Conservation (phyloP, 2,888 invertebrate species). For the Baronia brevicornis region DNA sequence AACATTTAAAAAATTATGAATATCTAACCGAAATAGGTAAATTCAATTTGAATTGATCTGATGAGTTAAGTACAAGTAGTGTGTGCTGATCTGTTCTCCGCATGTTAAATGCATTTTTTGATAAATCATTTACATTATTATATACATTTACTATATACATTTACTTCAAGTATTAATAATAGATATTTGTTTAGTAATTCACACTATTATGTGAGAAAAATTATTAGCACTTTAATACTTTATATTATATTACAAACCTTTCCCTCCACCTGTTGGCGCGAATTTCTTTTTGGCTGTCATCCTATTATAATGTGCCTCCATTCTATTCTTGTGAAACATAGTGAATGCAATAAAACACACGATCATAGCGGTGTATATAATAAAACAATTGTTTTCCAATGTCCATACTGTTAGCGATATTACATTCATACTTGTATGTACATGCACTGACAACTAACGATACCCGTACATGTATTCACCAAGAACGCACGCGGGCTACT, state of each 20-base stretch:
- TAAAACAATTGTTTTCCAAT: slow-evolving; percentile 61
- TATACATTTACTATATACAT: too few relatives aligned
- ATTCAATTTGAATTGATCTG: too few relatives aligned
- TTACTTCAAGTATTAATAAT: too few relatives aligned
- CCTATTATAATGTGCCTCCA: slow-evolving; percentile 42
- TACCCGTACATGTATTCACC: slow-evolving; percentile 1
- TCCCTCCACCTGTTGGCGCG: slow-evolving; percentile 36
- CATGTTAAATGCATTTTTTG: too few relatives aligned
- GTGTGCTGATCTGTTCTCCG: too few relatives aligned
- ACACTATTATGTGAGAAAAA: not conserved
- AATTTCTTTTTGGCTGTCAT: slow-evolving; percentile 39
- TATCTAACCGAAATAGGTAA: too few relatives aligned
- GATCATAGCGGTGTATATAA: slow-evolving; percentile 52
- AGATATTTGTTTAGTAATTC: too few relatives aligned
- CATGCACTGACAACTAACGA: slow-evolving; percentile 1
- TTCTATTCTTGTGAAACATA: slow-evolving; percentile 53
- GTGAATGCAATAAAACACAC: slow-evolving; percentile 55
- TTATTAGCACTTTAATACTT: not conserved
- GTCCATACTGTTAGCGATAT: slow-evolving; percentile 57
- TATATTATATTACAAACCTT: slow-evolving; percentile 35
- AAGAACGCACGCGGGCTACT: slow-evolving; percentile 14
- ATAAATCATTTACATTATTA: too few relatives aligned
- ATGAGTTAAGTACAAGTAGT: too few relatives aligned
- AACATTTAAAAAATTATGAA: too few relatives aligned
- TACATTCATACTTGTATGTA: slow-evolving; percentile 44